Base-by-base conservation (phyloP, 2,113 vertebrate species). In the Porphyrio hochstetteri region DNA sequence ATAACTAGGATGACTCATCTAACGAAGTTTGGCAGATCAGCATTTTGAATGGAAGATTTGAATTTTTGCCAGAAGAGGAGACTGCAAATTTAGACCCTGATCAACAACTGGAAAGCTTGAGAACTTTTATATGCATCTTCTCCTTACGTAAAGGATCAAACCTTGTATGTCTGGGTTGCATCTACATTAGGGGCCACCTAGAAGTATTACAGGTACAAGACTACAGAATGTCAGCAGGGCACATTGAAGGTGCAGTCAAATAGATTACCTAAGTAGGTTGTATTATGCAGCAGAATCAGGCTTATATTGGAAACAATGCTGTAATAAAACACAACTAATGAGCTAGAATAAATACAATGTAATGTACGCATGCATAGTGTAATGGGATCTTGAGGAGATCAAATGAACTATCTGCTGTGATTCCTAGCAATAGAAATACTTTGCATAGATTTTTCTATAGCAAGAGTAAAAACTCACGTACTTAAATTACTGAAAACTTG, bases 301-400 rank as follows among this genome's bases (percentile, higher is more conserved):
- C 46, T 92, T 56, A 40, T 48, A 36, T 20, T 31, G 23, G 74
- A 88, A 82, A 63, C 24, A 48, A 72, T 60, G 52, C 36, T 82
- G 35, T 33, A 92, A 71, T 71, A 95, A 69, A 93, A 50, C 10
- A 36, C 57, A 71, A 56, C 35, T 94, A 96, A 96, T 95, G 74
- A 96, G 65, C 50, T 52, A 55, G 75, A 92, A 81, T 92, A 95
- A 86, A 80, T 40, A 35, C 33, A 84, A 18, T 77, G 80, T 53
- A 91, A 95, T 50, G 78, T 84, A 96, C 33, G 2, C 38, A 79
- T 48, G 38, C 61, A 82, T 56, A 82, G 60, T 10, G 18, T 69
- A 97, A 96, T 76, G 25, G 17, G 31, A 96, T 95, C n/a, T 79
- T 88, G 44, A 91, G 95, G 75, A 90, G n/a, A 93, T 46, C 4